A percentile compares a stretch with the other conserved stretches of the same genome.
Conservation (phyloP, 1,140 invertebrate species). For the Armadillidium nasatum region DNA sequence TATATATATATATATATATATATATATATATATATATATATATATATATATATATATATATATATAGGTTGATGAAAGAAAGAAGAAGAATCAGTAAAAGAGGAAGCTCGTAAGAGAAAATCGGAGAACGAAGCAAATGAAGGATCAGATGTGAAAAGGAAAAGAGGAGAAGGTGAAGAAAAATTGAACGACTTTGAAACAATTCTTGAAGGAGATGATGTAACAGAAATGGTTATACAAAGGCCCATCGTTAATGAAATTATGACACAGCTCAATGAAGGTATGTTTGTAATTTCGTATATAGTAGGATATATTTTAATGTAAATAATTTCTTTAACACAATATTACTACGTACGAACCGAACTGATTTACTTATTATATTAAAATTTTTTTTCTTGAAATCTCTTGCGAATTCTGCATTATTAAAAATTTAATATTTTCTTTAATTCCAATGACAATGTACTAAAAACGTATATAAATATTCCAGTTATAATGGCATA, state of each 20-base stretch:
- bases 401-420: too few species aligned
- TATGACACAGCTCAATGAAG: conserved; percentile 52
- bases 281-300: too few species aligned
- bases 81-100: conserved; percentile 49
- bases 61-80: too few species aligned
- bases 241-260: conserved; percentile 66
- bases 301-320: not conserved
- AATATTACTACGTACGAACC: too few species aligned
- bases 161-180: conserved; percentile 44
- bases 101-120: conserved; percentile 43
- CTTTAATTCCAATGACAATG: too few species aligned
- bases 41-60: too few species aligned
- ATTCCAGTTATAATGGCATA: too few species aligned
- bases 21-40: not conserved
- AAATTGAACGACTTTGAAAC: conserved; percentile 49
- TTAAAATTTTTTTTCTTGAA: too few species aligned
- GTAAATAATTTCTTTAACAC: too few species aligned
- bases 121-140: conserved; percentile 54
- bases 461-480: too few species aligned
- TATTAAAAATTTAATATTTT: too few species aligned
- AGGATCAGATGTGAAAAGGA: conserved; percentile 47
- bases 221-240: conserved; percentile 62
- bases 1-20: conserved; percentile 12
- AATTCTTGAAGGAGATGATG: conserved; percentile 69
- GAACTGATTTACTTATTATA: too few species aligned